Percentiles rank a stretch among this genome's conserved stretches.
These are phyloP conservation scores for Cydia pomonella DNA, from an alignment of 1,140 invertebrate genomes.

Conservation along the genomic window DNA sequence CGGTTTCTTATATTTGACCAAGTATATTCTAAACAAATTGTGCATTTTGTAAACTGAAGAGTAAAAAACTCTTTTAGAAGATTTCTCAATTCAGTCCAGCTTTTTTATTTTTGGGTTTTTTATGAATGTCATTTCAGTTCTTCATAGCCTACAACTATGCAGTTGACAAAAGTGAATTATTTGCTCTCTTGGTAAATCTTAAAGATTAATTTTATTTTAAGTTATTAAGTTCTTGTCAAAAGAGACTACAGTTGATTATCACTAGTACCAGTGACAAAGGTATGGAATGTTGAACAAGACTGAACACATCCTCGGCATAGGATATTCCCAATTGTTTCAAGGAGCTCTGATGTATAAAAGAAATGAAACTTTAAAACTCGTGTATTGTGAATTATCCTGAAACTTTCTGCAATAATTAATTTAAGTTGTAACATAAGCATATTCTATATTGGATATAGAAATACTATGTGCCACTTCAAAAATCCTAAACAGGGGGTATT, in stretches of 20 bases:
- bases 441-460: too few species aligned
- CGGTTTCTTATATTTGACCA: background rate
- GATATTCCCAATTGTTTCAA: too few species aligned
- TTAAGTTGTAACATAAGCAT: too few species aligned
- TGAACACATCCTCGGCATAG: too few species aligned
- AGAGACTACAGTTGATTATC: background rate
- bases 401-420: too few species aligned
- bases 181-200: slow-evolving; percentile 10
- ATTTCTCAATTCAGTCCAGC: background rate
- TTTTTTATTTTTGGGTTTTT: background rate
- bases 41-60: background rate
- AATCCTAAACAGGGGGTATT: too few species aligned
- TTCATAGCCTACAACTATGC: background rate
- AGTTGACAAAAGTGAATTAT: background rate
- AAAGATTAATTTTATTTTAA: slow-evolving; percentile 3
- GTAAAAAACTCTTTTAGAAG: background rate
- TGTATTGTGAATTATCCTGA: too few species aligned
- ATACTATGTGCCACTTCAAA: too few species aligned
- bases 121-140: background rate
- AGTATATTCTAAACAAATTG: background rate
- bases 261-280: background rate
- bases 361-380: too few species aligned
- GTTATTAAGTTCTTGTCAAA: background rate
- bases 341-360: too few species aligned
- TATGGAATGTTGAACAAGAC: too few species aligned